phyloP scores from a whole-genome alignment of 2,888 invertebrate genomes.

The Ischnura elegans region DNA sequence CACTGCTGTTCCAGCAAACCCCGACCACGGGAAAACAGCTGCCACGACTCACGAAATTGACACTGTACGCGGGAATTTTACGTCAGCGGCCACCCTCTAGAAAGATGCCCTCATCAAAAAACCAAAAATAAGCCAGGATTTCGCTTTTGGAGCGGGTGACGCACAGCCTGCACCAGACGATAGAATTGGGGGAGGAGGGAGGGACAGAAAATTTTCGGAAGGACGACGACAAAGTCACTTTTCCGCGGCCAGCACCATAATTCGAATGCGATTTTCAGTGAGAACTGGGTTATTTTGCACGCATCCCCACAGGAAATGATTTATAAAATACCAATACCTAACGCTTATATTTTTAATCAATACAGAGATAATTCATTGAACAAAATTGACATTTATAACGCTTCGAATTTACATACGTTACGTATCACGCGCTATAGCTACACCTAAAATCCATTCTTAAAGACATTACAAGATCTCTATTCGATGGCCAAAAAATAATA shows the following conservation, averaged over 20 bases:
- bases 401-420: too few relatives aligned
- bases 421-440: too few relatives aligned
- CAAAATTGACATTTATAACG: too few relatives aligned
- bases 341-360: too few relatives aligned
- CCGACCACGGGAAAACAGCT: background rate
- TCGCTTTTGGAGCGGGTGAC: background rate
- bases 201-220: background rate
- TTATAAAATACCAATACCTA: too few relatives aligned
- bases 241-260: background rate
- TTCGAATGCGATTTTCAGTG: too few relatives aligned
- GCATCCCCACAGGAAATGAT: too few relatives aligned
- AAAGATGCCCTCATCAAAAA: background rate
- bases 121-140: slow-evolving; percentile 12
- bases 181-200: background rate
- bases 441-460: too few relatives aligned
- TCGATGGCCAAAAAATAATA: too few relatives aligned
- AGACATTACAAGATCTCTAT: too few relatives aligned
- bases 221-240: background rate
- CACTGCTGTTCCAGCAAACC: background rate
- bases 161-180: background rate
- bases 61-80: background rate
- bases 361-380: too few relatives aligned
- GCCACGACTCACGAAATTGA: background rate
- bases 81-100: background rate
- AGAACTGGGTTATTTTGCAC: too few relatives aligned